phyloP scores from a whole-genome alignment of 2,113 vertebrate species.

The Mormoops blainvillei region DNA sequence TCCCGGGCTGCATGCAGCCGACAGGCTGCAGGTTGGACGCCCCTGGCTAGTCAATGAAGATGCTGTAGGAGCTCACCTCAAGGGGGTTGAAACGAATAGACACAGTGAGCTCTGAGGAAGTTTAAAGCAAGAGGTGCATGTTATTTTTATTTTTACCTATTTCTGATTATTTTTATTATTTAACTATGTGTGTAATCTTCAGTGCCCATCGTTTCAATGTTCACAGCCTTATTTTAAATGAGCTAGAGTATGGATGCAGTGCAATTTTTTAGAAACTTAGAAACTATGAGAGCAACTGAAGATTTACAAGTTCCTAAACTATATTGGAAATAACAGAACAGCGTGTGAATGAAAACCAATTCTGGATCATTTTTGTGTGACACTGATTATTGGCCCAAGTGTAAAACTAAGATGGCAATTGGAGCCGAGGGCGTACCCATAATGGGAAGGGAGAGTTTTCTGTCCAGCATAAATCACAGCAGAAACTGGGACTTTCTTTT shows the following conservation, averaged over 20 bases:
- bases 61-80: neutral
- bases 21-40: too few species aligned
- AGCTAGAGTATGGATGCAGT: neutral
- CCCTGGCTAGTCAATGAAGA: neutral
- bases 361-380: neutral
- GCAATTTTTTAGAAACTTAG: neutral
- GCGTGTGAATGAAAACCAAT: neutral
- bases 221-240: neutral
- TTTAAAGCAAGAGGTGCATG: neutral
- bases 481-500: conserved; percentile 25
- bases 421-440: neutral
- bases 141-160: neutral
- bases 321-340: neutral
- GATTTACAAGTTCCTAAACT: neutral
- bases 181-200: neutral
- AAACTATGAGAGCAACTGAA: neutral
- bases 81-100: neutral
- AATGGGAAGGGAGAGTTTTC: neutral
- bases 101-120: neutral
- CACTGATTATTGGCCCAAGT: neutral
- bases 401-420: neutral
- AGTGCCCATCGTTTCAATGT: neutral
- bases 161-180: neutral
- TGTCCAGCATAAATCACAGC: neutral
- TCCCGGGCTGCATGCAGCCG: too few species aligned